Evolutionary conservation across 2,113 vertebrate genomes (phyloP), one percentile per base, ranked within the genome.

Genomic region (Macquaria ambigua): DNA sequence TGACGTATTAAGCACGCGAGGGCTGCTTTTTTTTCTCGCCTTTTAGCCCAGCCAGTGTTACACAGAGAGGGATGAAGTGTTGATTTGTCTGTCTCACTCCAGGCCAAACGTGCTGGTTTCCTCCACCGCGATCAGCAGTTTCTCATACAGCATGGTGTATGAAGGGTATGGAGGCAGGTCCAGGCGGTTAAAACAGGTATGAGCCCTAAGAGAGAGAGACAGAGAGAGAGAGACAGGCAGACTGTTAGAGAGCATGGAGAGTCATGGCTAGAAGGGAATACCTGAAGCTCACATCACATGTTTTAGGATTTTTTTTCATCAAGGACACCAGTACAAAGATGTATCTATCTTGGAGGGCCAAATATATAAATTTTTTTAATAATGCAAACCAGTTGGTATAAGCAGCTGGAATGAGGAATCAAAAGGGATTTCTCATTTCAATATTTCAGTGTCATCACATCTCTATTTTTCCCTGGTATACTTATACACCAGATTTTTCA

Each of bases 61-160:
- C 18, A 55, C 31, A 14, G 48, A 48, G 50, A 77, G 46, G 41
- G n/a, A 28, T 48, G 56, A 66, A 37, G 68, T 37, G 31, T 31
- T 9, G 75, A 52, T 56, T 63, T 34, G 8, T 69, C 16, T 10
- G n/a, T 81, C 88, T 99, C 94, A 99, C 94, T 99, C 98, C 88
- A 99, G 96, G 91, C 98, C 98, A 93, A 99, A 99, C 14, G 98
- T 99, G 95, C 98, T 99, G 79, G 98, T 99, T 95, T 99, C 98
- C 96, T 99, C 98, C 92, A 99, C 98, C 23, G 98, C 98, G 25
- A 97, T 97, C 85, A 99, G 93, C 81, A 99, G 92, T 91, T 99
- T 99, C 90, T 99, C 98, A 56, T 98, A 97, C 66, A 99, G 93
- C 97, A 98, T 97, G 77, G 97, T 97, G 95, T 98, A 98, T 0